Evolutionary conservation across 2,888 invertebrate genomes (phyloP).

Genomic region (Epirrita christyi): DNA sequence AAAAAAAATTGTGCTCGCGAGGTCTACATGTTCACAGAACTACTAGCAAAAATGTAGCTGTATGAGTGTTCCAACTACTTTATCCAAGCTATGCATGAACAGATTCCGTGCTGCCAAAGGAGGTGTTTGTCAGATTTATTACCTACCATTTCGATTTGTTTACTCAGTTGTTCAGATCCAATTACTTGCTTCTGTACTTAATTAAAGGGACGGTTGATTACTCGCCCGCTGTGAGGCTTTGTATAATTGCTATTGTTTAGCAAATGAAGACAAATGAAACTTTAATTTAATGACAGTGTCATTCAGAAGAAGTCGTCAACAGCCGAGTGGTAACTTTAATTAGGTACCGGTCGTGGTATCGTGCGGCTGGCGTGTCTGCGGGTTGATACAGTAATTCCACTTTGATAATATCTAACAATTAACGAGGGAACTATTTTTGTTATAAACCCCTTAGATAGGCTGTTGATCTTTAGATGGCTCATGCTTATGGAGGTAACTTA

Average conservation of each 20-base stretch:
- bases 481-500: no score
- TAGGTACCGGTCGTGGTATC: constrained; percentile 44
- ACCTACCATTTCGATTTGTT: constrained; percentile 84
- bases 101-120: constrained; percentile 60
- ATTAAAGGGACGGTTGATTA: constrained; percentile 85
- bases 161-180: constrained; percentile 85
- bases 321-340: constrained; percentile 64
- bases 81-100: constrained; percentile 48
- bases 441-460: not conserved
- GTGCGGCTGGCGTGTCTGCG: no score
- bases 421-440: not conserved
- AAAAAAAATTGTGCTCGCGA: no score
- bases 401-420: no score
- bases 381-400: no score
- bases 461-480: not conserved
- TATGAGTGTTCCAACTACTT: constrained; percentile 45
- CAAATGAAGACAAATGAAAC: constrained; percentile 85
- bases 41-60: no score
- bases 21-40: no score
- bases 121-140: constrained; percentile 84
- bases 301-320: constrained; percentile 73
- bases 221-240: constrained; percentile 84
- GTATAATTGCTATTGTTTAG: constrained; percentile 85
- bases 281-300: constrained; percentile 84
- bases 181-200: constrained; percentile 85